Base-by-base conservation (phyloP, 2,888 invertebrate genomes). In the Cantharis rustica region DNA sequence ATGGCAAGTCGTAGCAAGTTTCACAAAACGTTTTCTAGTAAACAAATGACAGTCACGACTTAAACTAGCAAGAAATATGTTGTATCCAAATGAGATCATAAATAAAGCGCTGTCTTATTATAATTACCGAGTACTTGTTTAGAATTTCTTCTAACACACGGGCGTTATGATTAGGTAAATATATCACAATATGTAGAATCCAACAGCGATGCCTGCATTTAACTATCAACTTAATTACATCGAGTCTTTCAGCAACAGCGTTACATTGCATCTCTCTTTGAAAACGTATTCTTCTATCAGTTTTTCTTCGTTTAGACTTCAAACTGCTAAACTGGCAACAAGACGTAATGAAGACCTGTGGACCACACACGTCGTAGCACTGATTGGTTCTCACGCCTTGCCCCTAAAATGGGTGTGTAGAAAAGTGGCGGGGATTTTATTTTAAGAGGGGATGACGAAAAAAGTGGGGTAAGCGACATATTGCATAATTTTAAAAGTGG, bases 331-430 rank as follows among this genome's bases (percentile, higher is more conserved):
- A 87, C 87, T 87, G 87, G 86, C 87, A 87, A 86, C 85, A 84
- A 85, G 86, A 86, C 85, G 84, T 88, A 88, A 88, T 88, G 87
- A 88, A 88, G 88, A 88, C 86, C 85, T 85, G 84, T 84, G 85
- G 88, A 88, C 88, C 88, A 88, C 88, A 88, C 88, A 88, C 88
- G 87, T 87, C 86, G 88, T 81, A 83, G 84, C 86, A 84, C 84
- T 86, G 87, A 88, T 88, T 88, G 88, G 88, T 84, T 85, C 83
- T 79, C 78, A 81, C 75, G 84, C 84, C 81, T 82, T 85, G 81
- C 86, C 86, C 79, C 61, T 72, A 73, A 69, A 72, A 62, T 61
- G 75, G 81, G 81, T 72, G 80, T 78, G 80, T 69, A 68, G n/a
- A 47, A 17, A 27, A 20, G 64, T 68, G 71, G 78, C 71, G 73